A percentile compares a stretch with the other conserved stretches of the same genome.
Evolutionary conservation across 2,797 vertebrate genomes (phyloP).

Genomic region (Cottoperca gobio): DNA sequence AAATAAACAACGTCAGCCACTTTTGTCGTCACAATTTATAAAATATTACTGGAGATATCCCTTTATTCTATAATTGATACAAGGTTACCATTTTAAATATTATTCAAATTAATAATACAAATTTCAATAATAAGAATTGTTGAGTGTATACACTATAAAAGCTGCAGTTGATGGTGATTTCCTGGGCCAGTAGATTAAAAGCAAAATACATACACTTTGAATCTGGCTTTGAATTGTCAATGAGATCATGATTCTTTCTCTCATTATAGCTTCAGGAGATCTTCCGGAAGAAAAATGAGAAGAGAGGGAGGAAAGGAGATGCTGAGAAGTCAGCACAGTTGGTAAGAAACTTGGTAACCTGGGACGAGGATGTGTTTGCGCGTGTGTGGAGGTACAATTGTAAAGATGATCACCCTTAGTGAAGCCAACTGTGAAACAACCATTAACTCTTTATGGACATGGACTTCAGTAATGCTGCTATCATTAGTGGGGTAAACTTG

Average conservation of each 20-base stretch:
- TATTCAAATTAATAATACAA: background rate
- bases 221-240: conserved; percentile 26
- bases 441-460: background rate
- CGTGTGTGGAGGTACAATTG: background rate
- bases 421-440: background rate
- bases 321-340: conserved; percentile 94
- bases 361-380: background rate
- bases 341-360: conserved; percentile 83
- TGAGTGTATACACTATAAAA: background rate
- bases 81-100: background rate
- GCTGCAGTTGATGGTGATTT: background rate
- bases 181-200: background rate
- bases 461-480: conserved; percentile 12
- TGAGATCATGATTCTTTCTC: conserved; percentile 26
- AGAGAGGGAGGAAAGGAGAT: conserved; percentile 93
- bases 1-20: background rate
- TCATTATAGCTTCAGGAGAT: conserved; percentile 93
- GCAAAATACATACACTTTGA: conserved; percentile 21
- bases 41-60: background rate
- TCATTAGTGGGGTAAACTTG: conserved; percentile 18
- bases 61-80: background rate
- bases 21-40: background rate
- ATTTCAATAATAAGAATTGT: background rate
- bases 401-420: background rate
- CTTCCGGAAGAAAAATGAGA: conserved; percentile 98